Conservation (phyloP, 2,113 vertebrate species). For the Ovis canadensis region DNA sequence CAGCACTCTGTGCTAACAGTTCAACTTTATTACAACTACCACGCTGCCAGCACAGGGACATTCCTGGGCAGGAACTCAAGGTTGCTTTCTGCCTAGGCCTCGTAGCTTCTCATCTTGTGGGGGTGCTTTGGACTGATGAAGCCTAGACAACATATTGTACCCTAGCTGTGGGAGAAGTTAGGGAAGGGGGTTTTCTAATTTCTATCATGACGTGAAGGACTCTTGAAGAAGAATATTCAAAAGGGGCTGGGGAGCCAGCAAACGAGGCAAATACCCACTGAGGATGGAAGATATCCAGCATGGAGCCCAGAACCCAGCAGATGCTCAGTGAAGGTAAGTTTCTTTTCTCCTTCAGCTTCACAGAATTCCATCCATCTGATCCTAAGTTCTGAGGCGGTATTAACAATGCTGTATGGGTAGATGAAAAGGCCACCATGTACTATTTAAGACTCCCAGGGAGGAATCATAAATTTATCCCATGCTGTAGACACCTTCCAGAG, state of each 20-base stretch:
- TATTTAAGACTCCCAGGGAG: slow-evolving; percentile 55
- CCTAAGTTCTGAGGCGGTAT: neutral
- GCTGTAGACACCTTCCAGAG: slow-evolving; percentile 27
- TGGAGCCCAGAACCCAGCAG: neutral
- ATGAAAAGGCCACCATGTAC: slow-evolving; percentile 55
- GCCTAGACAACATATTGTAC: neutral
- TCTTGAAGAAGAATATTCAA: neutral
- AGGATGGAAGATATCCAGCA: neutral
- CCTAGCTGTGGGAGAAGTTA: neutral
- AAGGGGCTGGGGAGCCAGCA: neutral
- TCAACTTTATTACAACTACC: neutral
- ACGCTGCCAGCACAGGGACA: neutral
- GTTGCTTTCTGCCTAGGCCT: neutral
- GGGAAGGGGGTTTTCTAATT: neutral
- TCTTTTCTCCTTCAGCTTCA: slow-evolving; percentile 14
- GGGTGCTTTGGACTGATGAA: neutral
- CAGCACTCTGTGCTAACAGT: neutral
- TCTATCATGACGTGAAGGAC: neutral
- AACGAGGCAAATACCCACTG: neutral
- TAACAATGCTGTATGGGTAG: slow-evolving; percentile 52
- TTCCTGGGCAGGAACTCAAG: neutral
- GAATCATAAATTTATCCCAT: slow-evolving; percentile 45
- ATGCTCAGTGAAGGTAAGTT: neutral
- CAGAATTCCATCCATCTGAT: slow-evolving; percentile 43
- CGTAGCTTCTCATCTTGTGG: neutral